Evolutionary conservation across 2,797 vertebrate species (phyloP).

Genomic region (Melanotaenia parkinsoni): DNA sequence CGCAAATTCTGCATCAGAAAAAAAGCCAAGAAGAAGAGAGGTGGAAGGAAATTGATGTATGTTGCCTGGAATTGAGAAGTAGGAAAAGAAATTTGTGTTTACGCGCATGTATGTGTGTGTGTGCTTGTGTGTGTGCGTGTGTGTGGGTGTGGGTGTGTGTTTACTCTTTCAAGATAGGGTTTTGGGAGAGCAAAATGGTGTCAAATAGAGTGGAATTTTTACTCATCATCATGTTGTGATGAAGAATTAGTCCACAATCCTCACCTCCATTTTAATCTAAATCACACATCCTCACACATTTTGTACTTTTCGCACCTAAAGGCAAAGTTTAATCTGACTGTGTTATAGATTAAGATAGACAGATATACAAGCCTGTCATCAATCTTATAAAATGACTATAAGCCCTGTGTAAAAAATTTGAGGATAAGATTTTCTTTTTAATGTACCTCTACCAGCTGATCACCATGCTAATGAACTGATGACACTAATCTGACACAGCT

Average conservation of each 20-base stretch:
- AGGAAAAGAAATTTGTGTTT: neutral
- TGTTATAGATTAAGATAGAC: constrained; percentile 17
- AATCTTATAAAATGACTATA: constrained; percentile 12
- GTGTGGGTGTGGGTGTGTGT: neutral
- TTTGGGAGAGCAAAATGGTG: neutral
- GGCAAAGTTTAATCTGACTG: constrained; percentile 8
- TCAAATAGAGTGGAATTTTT: neutral
- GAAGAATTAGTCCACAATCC: neutral
- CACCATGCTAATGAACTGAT: constrained; percentile 41
- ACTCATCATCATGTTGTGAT: no score
- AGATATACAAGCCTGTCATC: constrained; percentile 14
- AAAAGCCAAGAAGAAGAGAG: neutral
- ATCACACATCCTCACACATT: neutral
- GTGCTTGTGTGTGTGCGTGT: neutral
- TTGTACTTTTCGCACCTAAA: neutral
- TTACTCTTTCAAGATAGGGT: neutral
- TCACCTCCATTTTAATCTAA: neutral
- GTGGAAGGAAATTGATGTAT: neutral
- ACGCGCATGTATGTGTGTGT: neutral
- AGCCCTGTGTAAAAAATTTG: constrained; percentile 22
- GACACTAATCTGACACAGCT: constrained; percentile 50
- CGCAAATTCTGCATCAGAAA: constrained; percentile 4
- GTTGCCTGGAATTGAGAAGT: neutral
- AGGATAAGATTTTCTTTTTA: constrained; percentile 14
- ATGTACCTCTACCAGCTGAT: constrained; percentile 42